These are phyloP conservation scores for Rynchops niger DNA, from an alignment of 2,113 vertebrate species.

Conservation along the genomic window DNA sequence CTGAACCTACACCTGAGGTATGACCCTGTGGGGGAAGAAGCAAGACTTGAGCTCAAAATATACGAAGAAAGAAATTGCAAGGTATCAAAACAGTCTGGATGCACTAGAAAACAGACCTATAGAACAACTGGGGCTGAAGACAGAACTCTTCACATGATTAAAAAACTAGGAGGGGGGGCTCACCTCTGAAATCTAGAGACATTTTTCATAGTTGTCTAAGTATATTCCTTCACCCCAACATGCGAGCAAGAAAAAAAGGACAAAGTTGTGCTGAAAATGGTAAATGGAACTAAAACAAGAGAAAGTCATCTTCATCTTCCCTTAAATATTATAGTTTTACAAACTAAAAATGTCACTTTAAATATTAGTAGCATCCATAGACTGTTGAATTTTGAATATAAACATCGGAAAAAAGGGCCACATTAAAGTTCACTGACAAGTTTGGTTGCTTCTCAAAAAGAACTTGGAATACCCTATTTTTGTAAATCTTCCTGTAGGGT, in stretches of 20 bases:
- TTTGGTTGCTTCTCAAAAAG: not conserved
- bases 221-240: not conserved
- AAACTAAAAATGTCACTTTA: not conserved
- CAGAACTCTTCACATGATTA: not conserved
- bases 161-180: not conserved
- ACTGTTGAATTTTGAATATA: not conserved
- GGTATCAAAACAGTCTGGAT: not conserved
- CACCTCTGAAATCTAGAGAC: not conserved
- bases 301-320: not conserved
- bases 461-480: not conserved
- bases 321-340: not conserved
- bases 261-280: not conserved
- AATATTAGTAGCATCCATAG: not conserved
- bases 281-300: not conserved
- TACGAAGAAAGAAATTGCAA: not conserved
- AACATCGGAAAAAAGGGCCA: not conserved
- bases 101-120: not conserved
- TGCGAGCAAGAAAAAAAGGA: not conserved
- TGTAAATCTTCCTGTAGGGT: conserved; percentile 3
- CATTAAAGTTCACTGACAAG: not conserved
- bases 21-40: not conserved
- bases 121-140: not conserved
- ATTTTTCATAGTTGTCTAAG: not conserved
- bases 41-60: not conserved
- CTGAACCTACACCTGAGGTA: not conserved